A percentile compares a stretch with the other conserved stretches of the same genome.
These are phyloP conservation scores for Apamea anceps DNA, from an alignment of 2,888 invertebrate species.

Conservation along the genomic window DNA sequence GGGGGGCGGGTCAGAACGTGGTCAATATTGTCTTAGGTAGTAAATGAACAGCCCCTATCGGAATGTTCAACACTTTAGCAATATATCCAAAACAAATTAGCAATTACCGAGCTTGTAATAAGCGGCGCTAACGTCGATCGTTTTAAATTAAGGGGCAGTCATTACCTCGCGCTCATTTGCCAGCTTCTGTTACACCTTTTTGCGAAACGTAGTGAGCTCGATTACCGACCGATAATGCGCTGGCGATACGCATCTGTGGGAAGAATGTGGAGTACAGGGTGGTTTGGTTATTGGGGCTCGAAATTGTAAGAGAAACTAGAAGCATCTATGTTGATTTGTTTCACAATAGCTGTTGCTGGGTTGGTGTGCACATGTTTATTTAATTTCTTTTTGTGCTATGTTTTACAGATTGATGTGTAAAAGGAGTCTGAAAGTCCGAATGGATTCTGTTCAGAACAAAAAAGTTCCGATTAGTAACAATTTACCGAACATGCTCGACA, in stretches of 20 bases:
- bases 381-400: background rate
- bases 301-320: background rate
- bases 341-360: too few species aligned
- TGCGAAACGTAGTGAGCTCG: conserved; percentile 79
- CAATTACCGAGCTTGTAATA: conserved; percentile 79
- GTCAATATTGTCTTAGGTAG: too few species aligned
- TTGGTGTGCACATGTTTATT: background rate
- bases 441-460: background rate
- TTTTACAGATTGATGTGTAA: background rate
- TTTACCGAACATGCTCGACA: background rate
- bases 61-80: conserved; percentile 11
- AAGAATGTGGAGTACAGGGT: conserved; percentile 77
- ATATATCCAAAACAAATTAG: conserved; percentile 76
- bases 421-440: background rate
- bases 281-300: conserved; percentile 54
- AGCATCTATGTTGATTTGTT: background rate
- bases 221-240: conserved; percentile 85
- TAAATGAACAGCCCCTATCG: too few species aligned
- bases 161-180: conserved; percentile 82
- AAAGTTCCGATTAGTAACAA: background rate
- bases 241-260: conserved; percentile 79
- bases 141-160: conserved; percentile 85
- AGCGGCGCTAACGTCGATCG: conserved; percentile 74
- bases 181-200: conserved; percentile 89
- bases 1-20: too few species aligned